Conservation (phyloP, 2,113 vertebrate species). For the Chamaea fasciata region DNA sequence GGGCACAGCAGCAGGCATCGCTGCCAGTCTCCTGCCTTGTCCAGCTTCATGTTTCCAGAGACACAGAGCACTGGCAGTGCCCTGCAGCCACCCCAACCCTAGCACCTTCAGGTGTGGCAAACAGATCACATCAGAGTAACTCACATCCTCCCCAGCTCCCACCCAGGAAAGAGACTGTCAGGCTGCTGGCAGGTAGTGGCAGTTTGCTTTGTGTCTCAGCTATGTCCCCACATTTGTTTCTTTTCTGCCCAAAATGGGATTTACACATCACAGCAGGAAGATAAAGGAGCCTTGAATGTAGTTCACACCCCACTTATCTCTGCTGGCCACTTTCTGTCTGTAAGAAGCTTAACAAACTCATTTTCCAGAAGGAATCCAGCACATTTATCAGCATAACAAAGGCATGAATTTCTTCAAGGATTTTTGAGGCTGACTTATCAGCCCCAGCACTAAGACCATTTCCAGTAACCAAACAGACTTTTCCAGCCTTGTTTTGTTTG, state of each 20-base stretch:
- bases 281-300: background rate
- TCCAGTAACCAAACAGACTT: background rate
- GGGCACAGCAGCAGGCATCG: background rate
- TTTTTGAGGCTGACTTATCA: background rate
- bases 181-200: background rate
- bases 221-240: background rate
- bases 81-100: background rate
- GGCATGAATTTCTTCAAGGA: background rate
- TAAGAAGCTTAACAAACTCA: background rate
- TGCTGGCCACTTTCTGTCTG: background rate
- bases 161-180: fast-evolving
- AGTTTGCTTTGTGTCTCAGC: background rate
- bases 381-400: background rate
- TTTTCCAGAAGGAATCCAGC: background rate
- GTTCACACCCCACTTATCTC: background rate
- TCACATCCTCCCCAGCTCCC: background rate
- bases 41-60: background rate
- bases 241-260: background rate
- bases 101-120: background rate
- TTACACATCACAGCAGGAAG: background rate
- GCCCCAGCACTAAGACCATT: background rate
- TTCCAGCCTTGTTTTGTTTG: conserved; percentile 12
- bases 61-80: background rate
- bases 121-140: background rate
- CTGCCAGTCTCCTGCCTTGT: background rate